phyloP scores from a whole-genome alignment of 2,888 invertebrate genomes.

The Bruchidius siliquastri region DNA sequence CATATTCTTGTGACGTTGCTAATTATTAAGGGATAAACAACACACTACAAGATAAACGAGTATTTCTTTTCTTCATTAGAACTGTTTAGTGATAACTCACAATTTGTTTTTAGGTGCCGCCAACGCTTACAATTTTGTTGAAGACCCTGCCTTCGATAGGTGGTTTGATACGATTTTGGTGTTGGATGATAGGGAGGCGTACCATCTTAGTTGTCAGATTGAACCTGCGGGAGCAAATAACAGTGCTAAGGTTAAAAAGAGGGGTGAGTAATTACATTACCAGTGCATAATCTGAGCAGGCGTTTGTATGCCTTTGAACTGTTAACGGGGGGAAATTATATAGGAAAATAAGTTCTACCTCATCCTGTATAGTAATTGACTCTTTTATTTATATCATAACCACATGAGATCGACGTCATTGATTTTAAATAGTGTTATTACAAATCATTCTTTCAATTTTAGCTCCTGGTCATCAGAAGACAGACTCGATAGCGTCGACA shows the following conservation, averaged over 20 bases:
- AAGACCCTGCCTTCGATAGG: constrained; percentile 83
- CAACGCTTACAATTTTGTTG: constrained; percentile 85
- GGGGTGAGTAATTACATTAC: constrained; percentile 2
- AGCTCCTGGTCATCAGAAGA: constrained; percentile 72
- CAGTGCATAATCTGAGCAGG: no score
- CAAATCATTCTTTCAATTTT: background rate
- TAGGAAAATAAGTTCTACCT: no score
- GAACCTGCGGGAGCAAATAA: constrained; percentile 61
- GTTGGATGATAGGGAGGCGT: constrained; percentile 86
- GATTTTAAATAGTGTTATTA: no score
- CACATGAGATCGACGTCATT: no score
- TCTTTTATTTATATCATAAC: no score
- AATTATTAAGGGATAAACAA: no score
- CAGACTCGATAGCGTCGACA: constrained; percentile 85
- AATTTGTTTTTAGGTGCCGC: constrained; percentile 60
- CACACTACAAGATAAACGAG: no score
- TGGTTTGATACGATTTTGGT: constrained; percentile 94
- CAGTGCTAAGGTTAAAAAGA: constrained; percentile 4
- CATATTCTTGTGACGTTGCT: no score
- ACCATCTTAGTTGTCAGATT: constrained; percentile 82
- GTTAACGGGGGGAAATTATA: no score
- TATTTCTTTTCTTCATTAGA: no score
- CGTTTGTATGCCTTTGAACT: no score
- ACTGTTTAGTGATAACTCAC: constrained; percentile 28
- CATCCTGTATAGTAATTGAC: no score